These are phyloP conservation scores for Grallaria varia DNA, from an alignment of 2,113 vertebrate species.

Conservation along the genomic window DNA sequence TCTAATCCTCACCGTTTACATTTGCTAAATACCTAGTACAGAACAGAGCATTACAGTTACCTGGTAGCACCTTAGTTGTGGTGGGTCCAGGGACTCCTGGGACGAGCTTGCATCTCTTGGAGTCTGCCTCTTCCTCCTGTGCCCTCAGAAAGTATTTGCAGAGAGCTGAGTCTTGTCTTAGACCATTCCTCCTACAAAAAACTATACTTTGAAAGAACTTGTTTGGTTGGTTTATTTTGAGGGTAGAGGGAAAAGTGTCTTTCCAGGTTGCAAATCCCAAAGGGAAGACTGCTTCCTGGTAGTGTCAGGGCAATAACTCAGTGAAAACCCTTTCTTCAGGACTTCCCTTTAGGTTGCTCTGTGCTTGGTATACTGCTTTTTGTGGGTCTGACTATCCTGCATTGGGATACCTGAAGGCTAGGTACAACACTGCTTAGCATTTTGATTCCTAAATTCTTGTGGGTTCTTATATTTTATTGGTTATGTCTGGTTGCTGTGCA, in stretches of 20 bases:
- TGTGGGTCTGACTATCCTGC: background rate
- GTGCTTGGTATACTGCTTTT: background rate
- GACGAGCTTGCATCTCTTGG: background rate
- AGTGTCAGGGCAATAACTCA: background rate
- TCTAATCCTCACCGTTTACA: background rate
- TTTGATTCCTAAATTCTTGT: background rate
- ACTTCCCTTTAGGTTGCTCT: background rate
- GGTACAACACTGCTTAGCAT: background rate
- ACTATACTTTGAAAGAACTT: background rate
- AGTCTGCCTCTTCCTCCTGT: background rate
- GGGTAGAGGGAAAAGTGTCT: background rate
- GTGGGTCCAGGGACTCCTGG: background rate
- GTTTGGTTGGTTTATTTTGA: background rate
- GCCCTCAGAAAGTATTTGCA: background rate
- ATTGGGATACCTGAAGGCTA: background rate
- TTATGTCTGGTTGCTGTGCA: background rate
- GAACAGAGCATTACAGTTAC: background rate
- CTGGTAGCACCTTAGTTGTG: background rate
- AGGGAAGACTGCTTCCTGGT: background rate
- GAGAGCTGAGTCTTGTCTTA: background rate
- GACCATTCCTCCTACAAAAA: background rate
- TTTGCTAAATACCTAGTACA: background rate
- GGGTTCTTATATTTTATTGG: background rate
- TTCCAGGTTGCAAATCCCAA: background rate
- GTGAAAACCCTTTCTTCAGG: background rate